A percentile compares a stretch with the other conserved stretches of the same genome.
These are phyloP conservation scores for Papilio glaucus DNA, from an alignment of 1,140 invertebrate genomes.

Conservation along the genomic window DNA sequence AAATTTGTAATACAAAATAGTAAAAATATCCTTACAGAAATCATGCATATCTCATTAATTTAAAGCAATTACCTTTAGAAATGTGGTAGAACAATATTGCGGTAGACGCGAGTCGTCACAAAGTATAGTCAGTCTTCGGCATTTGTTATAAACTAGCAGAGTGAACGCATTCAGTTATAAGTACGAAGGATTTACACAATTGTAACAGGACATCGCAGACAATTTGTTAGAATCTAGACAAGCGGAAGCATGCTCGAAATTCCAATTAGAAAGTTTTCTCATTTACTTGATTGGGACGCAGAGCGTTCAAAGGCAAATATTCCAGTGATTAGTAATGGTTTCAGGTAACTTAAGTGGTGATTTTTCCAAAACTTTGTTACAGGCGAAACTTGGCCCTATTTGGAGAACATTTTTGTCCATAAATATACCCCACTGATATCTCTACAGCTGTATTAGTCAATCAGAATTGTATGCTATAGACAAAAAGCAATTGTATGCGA, in stretches of 20 bases:
- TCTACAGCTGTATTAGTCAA: too few species aligned
- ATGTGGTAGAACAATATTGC: too few species aligned
- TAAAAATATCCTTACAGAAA: too few species aligned
- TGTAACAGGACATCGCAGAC: constrained; percentile 1
- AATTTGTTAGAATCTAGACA: constrained; percentile 54
- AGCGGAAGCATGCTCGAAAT: constrained; percentile 79
- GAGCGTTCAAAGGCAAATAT: constrained; percentile 76
- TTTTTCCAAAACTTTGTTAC: background rate
- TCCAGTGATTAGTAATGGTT: constrained; percentile 75
- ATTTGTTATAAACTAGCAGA: background rate
- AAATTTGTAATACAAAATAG: too few species aligned
- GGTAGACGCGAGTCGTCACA: too few species aligned
- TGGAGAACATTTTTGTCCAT: background rate
- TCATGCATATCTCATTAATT: too few species aligned
- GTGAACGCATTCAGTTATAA: background rate
- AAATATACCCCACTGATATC: too few species aligned
- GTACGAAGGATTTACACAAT: background rate
- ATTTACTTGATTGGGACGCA: constrained; percentile 79
- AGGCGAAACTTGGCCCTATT: background rate
- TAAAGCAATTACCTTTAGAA: too few species aligned
- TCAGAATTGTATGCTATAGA: too few species aligned
- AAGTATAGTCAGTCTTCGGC: too few species aligned
- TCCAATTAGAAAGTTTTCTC: constrained; percentile 83
- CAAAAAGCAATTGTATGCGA: too few species aligned
- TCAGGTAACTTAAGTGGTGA: constrained; percentile 36